Conservation (phyloP, 2,888 invertebrate species). For the Carterocephalus palaemon region DNA sequence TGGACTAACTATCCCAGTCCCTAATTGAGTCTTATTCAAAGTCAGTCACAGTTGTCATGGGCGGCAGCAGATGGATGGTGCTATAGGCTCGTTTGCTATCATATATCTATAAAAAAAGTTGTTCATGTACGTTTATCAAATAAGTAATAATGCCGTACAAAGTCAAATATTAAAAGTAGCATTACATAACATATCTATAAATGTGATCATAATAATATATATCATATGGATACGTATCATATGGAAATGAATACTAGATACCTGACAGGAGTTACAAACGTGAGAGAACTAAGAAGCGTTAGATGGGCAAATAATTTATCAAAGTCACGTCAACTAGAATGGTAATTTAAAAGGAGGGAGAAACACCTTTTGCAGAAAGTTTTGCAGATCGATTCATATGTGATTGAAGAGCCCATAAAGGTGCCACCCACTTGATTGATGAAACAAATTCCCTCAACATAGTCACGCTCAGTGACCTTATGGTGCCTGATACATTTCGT, state of each 20-base stretch:
- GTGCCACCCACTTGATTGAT: conserved; percentile 10
- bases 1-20: too few species aligned
- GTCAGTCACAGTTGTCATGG: too few species aligned
- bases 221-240: conserved; percentile 8
- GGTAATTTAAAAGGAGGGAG: conserved; percentile 41
- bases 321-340: conserved; percentile 53
- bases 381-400: conserved; percentile 43
- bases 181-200: too few species aligned
- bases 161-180: too few species aligned
- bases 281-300: conserved; percentile 36
- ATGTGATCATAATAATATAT: too few species aligned
- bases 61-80: too few species aligned
- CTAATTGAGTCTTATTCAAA: too few species aligned
- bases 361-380: conserved; percentile 53
- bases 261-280: conserved; percentile 23
- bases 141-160: too few species aligned
- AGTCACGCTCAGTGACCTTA: conserved; percentile 6
- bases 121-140: too few species aligned
- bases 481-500: neutral
- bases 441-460: conserved; percentile 1
- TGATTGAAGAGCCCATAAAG: conserved; percentile 37
- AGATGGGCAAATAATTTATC: conserved; percentile 57
- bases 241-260: conserved; percentile 11
- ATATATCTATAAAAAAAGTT: too few species aligned
- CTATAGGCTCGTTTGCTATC: too few species aligned